Evolutionary conservation across 2,113 vertebrate genomes (phyloP).

Genomic region (Bubalus kerabau): DNA sequence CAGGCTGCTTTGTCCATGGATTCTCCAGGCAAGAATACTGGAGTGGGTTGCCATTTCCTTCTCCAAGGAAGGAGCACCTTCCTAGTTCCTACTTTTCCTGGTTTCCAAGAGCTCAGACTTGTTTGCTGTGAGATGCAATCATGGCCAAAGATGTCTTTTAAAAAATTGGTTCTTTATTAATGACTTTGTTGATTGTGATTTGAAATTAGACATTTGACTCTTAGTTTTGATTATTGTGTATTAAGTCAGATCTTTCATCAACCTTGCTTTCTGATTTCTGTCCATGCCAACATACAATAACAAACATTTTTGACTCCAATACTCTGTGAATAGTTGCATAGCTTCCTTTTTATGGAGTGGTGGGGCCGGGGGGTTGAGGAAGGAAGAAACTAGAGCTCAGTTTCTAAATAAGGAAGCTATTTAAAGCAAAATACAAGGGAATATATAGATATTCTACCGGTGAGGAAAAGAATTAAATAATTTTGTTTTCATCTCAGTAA

Average conservation of each 20-base stretch:
- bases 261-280: neutral
- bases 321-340: neutral
- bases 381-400: neutral
- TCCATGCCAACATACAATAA: neutral
- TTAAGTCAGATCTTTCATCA: neutral
- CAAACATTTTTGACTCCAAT: neutral
- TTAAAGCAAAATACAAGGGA: neutral
- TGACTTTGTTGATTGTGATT: neutral
- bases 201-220: neutral
- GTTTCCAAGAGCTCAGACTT: neutral
- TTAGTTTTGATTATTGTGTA: neutral
- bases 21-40: neutral
- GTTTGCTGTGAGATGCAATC: neutral
- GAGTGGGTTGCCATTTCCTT: neutral
- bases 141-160: neutral
- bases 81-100: neutral
- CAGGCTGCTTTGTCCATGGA: neutral
- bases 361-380: accelerated
- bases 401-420: constrained; percentile 20
- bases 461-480: neutral
- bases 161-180: neutral
- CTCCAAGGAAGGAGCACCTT: neutral
- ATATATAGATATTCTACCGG: neutral
- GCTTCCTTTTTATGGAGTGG: neutral
- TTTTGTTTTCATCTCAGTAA: constrained; percentile 13